These are phyloP conservation scores for Prosapia bicincta DNA, from an alignment of 2,888 invertebrate genomes.

Conservation along the genomic window DNA sequence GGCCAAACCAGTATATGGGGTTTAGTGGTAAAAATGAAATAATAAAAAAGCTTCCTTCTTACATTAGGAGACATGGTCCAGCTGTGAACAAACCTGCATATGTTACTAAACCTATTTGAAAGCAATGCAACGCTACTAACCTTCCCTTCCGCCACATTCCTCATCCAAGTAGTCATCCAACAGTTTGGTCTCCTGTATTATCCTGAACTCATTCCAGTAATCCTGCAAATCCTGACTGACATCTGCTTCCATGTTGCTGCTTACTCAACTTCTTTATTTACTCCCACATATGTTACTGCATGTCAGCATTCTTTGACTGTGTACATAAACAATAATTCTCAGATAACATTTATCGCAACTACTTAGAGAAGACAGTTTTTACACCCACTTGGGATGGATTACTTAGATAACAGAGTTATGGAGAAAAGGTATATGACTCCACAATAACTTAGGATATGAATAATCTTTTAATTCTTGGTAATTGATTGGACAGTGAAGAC, in stretches of 20 bases:
- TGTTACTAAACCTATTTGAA: no score
- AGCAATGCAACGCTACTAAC: no score
- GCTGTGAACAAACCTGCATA: no score
- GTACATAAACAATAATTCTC: not conserved
- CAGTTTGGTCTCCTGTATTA: constrained; percentile 54
- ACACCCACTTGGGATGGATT: not conserved
- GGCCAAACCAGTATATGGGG: no score
- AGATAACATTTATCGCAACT: not conserved
- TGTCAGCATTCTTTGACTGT: not conserved
- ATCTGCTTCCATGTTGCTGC: constrained; percentile 40
- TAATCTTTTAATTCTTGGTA: not conserved
- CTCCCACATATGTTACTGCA: not conserved
- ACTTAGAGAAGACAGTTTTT: not conserved
- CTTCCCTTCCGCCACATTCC: constrained; percentile 46
- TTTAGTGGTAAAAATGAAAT: no score
- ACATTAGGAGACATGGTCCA: no score
- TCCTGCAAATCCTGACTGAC: constrained; percentile 52
- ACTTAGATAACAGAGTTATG: not conserved
- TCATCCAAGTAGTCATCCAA: constrained; percentile 57
- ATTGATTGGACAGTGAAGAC: no score
- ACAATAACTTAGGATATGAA: not conserved
- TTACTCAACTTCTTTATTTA: not conserved
- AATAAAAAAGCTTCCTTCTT: no score
- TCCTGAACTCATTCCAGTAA: constrained; percentile 64
- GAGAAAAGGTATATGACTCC: not conserved